Conservation (phyloP, 1,140 invertebrate species). For the Hirudo medicinalis region DNA sequence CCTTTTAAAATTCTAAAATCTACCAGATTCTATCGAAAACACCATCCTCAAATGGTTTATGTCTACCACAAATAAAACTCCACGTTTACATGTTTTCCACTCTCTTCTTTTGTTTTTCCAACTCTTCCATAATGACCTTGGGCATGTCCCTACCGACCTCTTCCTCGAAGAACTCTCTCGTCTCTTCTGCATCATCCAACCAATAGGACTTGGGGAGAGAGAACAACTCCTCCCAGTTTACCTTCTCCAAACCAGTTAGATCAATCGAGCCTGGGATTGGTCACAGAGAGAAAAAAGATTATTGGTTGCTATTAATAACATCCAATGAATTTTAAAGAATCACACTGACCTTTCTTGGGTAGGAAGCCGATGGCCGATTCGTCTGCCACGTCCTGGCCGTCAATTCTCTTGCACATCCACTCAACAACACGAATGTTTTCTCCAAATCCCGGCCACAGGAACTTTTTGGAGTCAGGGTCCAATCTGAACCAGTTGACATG, state of each 20-base stretch:
- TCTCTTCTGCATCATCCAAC: slow-evolving; percentile 67
- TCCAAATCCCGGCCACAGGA: slow-evolving; percentile 94
- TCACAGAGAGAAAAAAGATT: neutral
- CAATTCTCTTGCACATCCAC: slow-evolving; percentile 74
- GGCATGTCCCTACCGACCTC: slow-evolving; percentile 68
- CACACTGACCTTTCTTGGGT: slow-evolving; percentile 29
- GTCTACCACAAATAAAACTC: no score
- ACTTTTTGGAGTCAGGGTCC: slow-evolving; percentile 52
- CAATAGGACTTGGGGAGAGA: slow-evolving; percentile 78
- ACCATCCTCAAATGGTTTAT: no score
- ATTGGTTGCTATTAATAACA: neutral
- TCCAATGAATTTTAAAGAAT: neutral
- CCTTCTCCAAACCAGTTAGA: slow-evolving; percentile 18
- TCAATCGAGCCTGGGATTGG: slow-evolving; percentile 11
- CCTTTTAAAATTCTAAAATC: no score
- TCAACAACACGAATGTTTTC: slow-evolving; percentile 91
- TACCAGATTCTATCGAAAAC: no score
- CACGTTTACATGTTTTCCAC: slow-evolving; percentile 16
- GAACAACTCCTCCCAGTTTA: slow-evolving; percentile 61
- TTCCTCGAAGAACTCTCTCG: slow-evolving; percentile 76
- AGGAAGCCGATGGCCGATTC: slow-evolving; percentile 36
- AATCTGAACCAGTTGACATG: slow-evolving; percentile 98
- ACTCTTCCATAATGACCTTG: slow-evolving; percentile 55
- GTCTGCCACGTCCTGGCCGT: slow-evolving; percentile 42
- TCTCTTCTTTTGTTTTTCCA: slow-evolving; percentile 54